Evolutionary conservation across 2,888 invertebrate species (phyloP).

Genomic region (Rotaria sp.): DNA sequence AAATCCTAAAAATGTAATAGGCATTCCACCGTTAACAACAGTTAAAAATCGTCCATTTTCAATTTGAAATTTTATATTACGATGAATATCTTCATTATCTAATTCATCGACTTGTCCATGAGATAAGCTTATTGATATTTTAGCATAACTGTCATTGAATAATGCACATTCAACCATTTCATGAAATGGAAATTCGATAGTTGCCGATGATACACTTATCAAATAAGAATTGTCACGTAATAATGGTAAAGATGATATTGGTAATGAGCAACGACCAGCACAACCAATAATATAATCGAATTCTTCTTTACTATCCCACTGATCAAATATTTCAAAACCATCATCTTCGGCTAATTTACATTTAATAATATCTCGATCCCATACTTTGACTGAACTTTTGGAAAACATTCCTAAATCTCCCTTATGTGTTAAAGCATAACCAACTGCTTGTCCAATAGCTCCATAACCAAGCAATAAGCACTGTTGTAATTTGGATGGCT

Average conservation of each 20-base stretch:
- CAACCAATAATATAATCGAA: constrained; percentile 13
- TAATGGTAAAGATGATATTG: not conserved
- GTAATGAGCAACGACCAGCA: not conserved
- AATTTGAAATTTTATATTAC: not conserved
- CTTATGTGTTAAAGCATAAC: not conserved
- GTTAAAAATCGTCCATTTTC: not conserved
- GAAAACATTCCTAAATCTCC: constrained; percentile 9
- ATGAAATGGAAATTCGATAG: too few relatives aligned
- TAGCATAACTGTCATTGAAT: not conserved
- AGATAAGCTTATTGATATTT: not conserved
- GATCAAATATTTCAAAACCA: not conserved
- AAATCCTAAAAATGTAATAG: constrained; percentile 7
- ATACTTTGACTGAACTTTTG: not conserved
- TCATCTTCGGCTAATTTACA: not conserved
- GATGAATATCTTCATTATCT: not conserved
- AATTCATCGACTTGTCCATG: not conserved
- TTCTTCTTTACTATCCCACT: not conserved
- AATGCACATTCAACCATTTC: not conserved
- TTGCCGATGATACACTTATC: not conserved
- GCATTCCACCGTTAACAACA: not conserved
- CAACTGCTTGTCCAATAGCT: not conserved
- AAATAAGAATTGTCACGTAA: constrained; percentile 1
- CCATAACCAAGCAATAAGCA: not conserved
- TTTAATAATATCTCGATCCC: not conserved
- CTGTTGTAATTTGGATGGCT: not conserved